phyloP scores from a whole-genome alignment of 2,113 vertebrate species.

The Scortum barcoo region DNA sequence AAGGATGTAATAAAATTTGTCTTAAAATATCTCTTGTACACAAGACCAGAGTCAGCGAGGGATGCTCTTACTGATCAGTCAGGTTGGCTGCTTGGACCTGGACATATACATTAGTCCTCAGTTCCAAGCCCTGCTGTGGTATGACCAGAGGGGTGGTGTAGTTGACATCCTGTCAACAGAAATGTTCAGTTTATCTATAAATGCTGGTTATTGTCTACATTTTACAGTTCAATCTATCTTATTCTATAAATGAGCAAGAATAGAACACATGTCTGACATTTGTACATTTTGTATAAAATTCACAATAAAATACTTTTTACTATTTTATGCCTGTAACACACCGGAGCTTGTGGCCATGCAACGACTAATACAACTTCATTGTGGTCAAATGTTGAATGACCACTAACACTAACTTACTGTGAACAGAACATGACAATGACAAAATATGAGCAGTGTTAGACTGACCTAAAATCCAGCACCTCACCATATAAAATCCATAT shows the following conservation, averaged over 20 bases:
- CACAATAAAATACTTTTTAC: not conserved
- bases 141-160: constrained; percentile 70
- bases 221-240: too few relatives aligned
- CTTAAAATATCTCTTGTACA: not conserved
- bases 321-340: not conserved
- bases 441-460: not conserved
- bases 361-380: not conserved
- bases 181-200: not conserved
- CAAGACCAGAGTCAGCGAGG: not conserved
- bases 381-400: not conserved
- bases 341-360: not conserved
- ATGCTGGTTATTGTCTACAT: not conserved
- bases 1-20: not conserved
- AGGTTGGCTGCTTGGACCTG: constrained; percentile 80
- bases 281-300: not conserved
- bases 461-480: too few relatives aligned
- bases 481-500: not conserved
- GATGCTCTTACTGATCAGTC: constrained; percentile 77
- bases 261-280: not conserved
- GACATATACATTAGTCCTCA: constrained; percentile 77
- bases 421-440: not conserved
- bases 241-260: not conserved
- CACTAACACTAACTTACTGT: not conserved
- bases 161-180: constrained; percentile 66
- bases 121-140: constrained; percentile 72